Base-by-base conservation (phyloP, 2,113 vertebrate species). In the Narcine bancroftii region DNA sequence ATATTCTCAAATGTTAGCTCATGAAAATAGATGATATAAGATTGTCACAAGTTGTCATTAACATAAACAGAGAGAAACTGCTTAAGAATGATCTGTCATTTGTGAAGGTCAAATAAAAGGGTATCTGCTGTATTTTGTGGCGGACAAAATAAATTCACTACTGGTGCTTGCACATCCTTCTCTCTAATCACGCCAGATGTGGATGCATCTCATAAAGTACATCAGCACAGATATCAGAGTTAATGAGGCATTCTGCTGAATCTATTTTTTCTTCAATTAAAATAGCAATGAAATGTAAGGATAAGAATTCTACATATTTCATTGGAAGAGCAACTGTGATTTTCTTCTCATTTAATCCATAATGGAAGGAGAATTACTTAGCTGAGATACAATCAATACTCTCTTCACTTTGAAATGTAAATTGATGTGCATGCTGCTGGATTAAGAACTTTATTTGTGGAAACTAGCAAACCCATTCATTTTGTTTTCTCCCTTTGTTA, bases 261-360 rank as follows among this genome's bases (percentile, higher is more conserved):
- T 91, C 24, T 69, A 91, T 91, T 91, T 91, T 69, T 24, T 69
- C 63, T 69, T 91, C 21, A 47, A 71, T 66, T 91, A 91, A 91
- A 69, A 91, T 47, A 9, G 26, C 39, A 69, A 42, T 24, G 13
- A 91, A 69, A 91, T 69, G 36, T 47, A 69, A 66, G 36, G 63
- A 17, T 69, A 69, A 69, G 65, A 71, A 91, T 69, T 69, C 63
- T 4, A 91, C 65, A 91, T 71, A 39, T 91, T 47, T 91, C 45
- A 47, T 71, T 45, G 60, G 42, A 69, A 26, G 39, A 21, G 29
- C 2, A 47, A 29, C 89, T 71, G 33, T 17, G 63, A 21, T 71
- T 91, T 91, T 63, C 65, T 91, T 91, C 89, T 45, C 39, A 69
- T 69, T 69, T 69, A 33, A 69, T 91, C 89, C 15, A 91, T 69